These are phyloP conservation scores for Trinorchestia longiramus DNA, from an alignment of 1,140 invertebrate genomes.

Conservation along the genomic window DNA sequence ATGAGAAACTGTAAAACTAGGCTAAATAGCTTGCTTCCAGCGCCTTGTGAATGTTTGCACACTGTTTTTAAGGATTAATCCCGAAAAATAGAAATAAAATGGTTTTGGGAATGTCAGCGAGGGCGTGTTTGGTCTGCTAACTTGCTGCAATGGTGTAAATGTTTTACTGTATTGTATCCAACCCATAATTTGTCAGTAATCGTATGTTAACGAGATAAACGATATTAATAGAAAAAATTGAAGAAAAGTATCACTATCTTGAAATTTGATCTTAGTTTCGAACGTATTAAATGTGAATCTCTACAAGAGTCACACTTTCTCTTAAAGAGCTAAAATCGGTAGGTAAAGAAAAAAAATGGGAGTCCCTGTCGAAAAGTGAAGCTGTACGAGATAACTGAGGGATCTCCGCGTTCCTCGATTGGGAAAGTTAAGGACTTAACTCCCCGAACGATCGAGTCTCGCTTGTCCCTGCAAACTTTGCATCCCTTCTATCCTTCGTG, in stretches of 20 bases:
- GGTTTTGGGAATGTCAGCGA: background rate
- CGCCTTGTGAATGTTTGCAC: background rate
- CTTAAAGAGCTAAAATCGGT: background rate
- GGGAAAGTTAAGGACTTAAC: background rate
- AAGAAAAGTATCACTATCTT: background rate
- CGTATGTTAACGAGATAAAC: background rate
- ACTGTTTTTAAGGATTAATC: background rate
- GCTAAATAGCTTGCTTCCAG: background rate
- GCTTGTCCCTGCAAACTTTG: constrained; percentile 12
- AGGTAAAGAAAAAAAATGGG: background rate
- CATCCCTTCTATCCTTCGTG: background rate
- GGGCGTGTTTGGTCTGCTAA: background rate
- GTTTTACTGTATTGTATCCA: background rate
- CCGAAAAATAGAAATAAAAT: background rate
- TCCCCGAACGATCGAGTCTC: constrained; percentile 26
- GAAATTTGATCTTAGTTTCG: background rate
- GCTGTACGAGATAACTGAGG: background rate
- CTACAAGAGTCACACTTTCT: background rate
- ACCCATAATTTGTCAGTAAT: background rate
- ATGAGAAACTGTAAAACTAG: background rate
- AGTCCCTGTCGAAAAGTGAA: background rate
- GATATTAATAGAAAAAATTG: background rate
- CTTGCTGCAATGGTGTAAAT: background rate
- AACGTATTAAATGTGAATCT: background rate
- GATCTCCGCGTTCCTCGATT: background rate